phyloP scores from a whole-genome alignment of 2,797 vertebrate species.

The Liparis tanakae region DNA sequence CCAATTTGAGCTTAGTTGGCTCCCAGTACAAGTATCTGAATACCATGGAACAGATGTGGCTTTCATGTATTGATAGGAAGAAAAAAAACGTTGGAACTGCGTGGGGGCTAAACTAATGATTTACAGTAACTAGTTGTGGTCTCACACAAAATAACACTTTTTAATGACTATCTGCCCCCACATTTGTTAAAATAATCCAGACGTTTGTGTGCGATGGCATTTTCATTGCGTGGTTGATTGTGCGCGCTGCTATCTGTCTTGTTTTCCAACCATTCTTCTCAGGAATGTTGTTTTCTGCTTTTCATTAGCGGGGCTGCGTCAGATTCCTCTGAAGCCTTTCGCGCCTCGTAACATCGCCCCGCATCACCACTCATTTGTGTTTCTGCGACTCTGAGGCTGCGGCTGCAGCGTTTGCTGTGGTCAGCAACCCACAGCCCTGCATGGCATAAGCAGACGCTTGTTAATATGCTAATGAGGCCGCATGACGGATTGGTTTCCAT shows the following conservation, averaged over 20 bases:
- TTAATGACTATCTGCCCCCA: constrained; percentile 57
- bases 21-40: constrained; percentile 16
- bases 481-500: constrained; percentile 28
- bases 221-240: constrained; percentile 71
- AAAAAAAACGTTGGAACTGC: constrained; percentile 38
- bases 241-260: constrained; percentile 66
- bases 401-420: constrained; percentile 50
- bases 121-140: constrained; percentile 66
- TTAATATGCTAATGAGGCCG: constrained; percentile 39
- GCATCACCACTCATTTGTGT: constrained; percentile 43
- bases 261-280: constrained; percentile 58
- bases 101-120: constrained; percentile 58
- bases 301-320: constrained; percentile 70
- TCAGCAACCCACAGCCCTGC: constrained; percentile 27
- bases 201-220: constrained; percentile 66
- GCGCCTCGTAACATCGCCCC: constrained; percentile 35
- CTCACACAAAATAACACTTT: constrained; percentile 54
- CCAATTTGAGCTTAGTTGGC: constrained; percentile 10
- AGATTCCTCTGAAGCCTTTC: constrained; percentile 24
- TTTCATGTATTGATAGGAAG: constrained; percentile 32
- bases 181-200: constrained; percentile 56
- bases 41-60: constrained; percentile 42
- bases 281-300: constrained; percentile 73
- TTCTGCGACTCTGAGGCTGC: constrained; percentile 30
- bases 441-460: constrained; percentile 26